A percentile compares a stretch with the other conserved stretches of the same genome.
Evolutionary conservation across 2,797 vertebrate species (phyloP).

Genomic region (Garrulus glandarius): DNA sequence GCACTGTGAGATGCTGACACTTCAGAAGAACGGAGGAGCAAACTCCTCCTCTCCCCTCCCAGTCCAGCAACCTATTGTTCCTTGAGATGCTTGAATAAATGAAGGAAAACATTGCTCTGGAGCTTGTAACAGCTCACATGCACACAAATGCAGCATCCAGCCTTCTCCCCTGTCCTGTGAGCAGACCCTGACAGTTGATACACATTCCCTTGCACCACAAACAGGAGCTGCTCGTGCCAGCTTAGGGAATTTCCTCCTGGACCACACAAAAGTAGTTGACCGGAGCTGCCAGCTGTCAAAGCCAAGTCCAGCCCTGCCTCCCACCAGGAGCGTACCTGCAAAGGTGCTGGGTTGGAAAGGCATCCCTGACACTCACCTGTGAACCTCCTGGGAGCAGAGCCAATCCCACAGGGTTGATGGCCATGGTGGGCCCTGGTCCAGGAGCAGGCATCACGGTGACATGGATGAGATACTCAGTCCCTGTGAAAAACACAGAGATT

Average conservation of each 20-base stretch:
- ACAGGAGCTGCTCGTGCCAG: background rate
- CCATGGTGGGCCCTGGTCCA: background rate
- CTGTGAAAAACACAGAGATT: background rate
- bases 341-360: background rate
- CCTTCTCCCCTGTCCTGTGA: background rate
- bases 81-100: background rate
- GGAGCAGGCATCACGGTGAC: fast-evolving
- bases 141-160: fast-evolving
- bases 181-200: background rate
- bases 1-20: background rate
- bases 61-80: background rate
- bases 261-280: background rate
- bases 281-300: background rate
- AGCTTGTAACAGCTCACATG: background rate
- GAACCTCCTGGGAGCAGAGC: background rate
- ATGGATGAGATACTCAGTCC: background rate
- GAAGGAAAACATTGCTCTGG: background rate
- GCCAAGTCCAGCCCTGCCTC: background rate
- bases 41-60: background rate
- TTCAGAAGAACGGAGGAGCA: background rate
- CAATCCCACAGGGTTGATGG: background rate
- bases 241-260: background rate
- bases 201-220: background rate
- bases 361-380: background rate
- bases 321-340: background rate